A percentile compares a stretch with the other conserved stretches of the same genome.
Conservation (phyloP, 2,797 vertebrate genomes). For the Triplophysa yarkandensis region DNA sequence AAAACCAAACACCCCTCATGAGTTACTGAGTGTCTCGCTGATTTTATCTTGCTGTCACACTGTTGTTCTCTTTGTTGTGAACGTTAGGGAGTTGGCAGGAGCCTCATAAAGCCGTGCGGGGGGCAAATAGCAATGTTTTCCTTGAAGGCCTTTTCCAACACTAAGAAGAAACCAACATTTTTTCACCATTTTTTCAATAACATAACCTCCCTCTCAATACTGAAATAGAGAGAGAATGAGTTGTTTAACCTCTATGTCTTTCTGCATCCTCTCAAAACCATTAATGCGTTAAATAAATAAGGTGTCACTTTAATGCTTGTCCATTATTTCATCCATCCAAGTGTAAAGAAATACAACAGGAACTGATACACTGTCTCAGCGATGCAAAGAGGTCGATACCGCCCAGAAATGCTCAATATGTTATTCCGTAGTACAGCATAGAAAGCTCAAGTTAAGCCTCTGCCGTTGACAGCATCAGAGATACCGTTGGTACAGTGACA, state of each 20-base stretch:
- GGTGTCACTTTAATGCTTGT: slow-evolving; percentile 29
- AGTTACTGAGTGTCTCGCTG: slow-evolving; percentile 42
- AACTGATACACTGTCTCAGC: slow-evolving; percentile 11
- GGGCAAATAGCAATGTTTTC: slow-evolving; percentile 37
- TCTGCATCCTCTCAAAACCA: slow-evolving; percentile 14
- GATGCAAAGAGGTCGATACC: slow-evolving; percentile 35
- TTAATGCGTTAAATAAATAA: slow-evolving; percentile 42
- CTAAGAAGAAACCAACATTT: slow-evolving; percentile 50
- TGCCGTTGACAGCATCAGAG: slow-evolving; percentile 38
- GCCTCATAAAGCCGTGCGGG: slow-evolving; percentile 5
- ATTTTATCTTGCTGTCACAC: slow-evolving; percentile 42
- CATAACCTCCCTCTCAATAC: slow-evolving; percentile 11
- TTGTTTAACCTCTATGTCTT: slow-evolving; percentile 20
- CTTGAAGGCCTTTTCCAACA: slow-evolving; percentile 42
- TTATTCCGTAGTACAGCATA: slow-evolving; percentile 37
- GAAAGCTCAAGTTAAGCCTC: slow-evolving; percentile 32
- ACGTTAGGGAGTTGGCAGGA: slow-evolving; percentile 49
- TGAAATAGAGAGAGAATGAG: background rate
- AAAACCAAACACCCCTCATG: slow-evolving; percentile 42
- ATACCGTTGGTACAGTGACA: slow-evolving; percentile 54
- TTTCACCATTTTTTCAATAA: slow-evolving; percentile 30
- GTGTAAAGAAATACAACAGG: slow-evolving; percentile 37
- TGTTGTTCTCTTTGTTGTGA: slow-evolving; percentile 46
- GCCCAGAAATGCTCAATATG: slow-evolving; percentile 18
- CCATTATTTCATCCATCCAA: slow-evolving; percentile 38